Conservation (phyloP, 2,113 vertebrate genomes). For the Typhlomys cinereus region DNA sequence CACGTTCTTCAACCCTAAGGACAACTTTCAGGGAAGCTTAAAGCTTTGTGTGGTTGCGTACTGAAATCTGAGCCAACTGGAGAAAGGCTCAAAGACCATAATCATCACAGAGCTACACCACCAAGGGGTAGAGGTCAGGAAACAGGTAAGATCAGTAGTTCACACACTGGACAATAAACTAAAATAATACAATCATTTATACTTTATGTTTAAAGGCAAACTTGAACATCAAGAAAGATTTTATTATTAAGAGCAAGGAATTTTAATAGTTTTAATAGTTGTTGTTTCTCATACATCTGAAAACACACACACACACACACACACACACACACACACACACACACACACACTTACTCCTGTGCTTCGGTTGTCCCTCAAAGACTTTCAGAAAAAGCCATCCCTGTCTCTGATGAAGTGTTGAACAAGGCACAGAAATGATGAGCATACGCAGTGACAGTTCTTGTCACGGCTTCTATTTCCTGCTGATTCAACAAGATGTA, state of each 20-base stretch:
- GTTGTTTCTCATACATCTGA: conserved; percentile 27
- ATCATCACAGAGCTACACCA: conserved; percentile 45
- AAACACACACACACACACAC: neutral
- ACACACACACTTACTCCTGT: neutral
- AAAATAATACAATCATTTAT: conserved; percentile 25
- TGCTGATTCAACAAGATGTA: conserved; percentile 10
- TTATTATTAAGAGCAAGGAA: conserved; percentile 34
- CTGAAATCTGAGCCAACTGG: conserved; percentile 4
- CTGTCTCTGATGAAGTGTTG: conserved; percentile 53
- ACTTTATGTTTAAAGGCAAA: conserved; percentile 22
- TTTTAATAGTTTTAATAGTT: conserved; percentile 45
- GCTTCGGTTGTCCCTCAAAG: conserved; percentile 15
- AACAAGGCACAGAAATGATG: conserved; percentile 59
- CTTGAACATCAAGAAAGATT: conserved; percentile 26
- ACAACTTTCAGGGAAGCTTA: conserved; percentile 40
- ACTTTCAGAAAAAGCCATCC: conserved; percentile 55
- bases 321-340: neutral
- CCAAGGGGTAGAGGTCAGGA: conserved; percentile 54
- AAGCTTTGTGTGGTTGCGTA: conserved; percentile 26
- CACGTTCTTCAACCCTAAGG: conserved; percentile 8
- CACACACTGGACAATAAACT: conserved; percentile 37
- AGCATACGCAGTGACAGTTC: conserved; percentile 51
- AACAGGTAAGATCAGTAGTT: conserved; percentile 14
- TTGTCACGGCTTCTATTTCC: neutral
- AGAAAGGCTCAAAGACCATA: conserved; percentile 43